A percentile compares a stretch with the other conserved stretches of the same genome.
phyloP scores from a whole-genome alignment of 2,113 vertebrate genomes.

The Odocoileus virginianus region DNA sequence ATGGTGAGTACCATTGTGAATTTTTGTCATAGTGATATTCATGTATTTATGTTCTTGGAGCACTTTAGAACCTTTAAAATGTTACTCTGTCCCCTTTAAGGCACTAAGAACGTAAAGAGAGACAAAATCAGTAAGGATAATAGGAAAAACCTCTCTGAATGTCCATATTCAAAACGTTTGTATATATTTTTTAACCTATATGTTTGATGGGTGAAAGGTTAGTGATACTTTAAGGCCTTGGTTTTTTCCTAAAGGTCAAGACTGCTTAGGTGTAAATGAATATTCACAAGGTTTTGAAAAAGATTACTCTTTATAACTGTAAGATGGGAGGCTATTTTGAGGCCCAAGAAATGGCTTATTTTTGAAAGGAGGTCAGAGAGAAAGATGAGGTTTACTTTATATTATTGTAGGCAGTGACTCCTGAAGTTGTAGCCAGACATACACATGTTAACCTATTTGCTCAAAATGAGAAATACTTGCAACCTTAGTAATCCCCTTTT shows the following conservation, averaged over 20 bases:
- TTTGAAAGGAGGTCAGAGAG: not conserved
- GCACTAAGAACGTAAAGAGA: not conserved
- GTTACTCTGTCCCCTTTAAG: not conserved
- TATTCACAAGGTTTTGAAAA: not conserved
- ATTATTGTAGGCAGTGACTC: not conserved
- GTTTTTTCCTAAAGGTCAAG: not conserved
- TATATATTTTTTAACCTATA: not conserved
- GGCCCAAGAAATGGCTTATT: not conserved
- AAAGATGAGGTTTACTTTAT: not conserved
- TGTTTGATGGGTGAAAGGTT: not conserved
- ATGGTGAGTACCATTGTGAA: not conserved
- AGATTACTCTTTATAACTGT: not conserved
- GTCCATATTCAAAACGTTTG: not conserved
- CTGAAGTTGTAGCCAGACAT: not conserved
- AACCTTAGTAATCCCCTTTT: not conserved
- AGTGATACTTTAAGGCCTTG: not conserved
- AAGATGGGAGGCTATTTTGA: not conserved
- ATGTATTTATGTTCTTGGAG: not conserved
- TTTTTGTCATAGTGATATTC: not conserved
- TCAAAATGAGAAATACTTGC: not conserved
- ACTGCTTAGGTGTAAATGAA: not conserved
- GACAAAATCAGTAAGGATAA: not conserved
- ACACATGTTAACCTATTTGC: not conserved
- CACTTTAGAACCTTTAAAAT: not conserved
- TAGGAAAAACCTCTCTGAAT: not conserved